Percentiles rank a stretch among this genome's conserved stretches.
phyloP scores from a whole-genome alignment of 2,797 vertebrate species.

The Picus viridis region DNA sequence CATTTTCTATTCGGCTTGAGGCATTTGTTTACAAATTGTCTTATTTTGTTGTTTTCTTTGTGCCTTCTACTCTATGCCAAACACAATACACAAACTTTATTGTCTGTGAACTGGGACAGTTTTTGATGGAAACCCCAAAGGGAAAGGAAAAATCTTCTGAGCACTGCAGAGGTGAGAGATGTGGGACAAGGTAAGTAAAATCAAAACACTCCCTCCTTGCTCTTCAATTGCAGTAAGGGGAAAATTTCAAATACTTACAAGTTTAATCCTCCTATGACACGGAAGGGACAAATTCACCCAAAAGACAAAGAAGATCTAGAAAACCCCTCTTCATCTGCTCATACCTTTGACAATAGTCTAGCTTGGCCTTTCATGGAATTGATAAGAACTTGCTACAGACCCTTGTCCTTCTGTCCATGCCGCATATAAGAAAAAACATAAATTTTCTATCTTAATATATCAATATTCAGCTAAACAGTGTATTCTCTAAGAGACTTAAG shows the following conservation, averaged over 20 bases:
- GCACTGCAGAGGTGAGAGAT: not conserved
- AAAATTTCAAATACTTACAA: not conserved
- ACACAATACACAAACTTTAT: not conserved
- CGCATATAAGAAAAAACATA: not conserved
- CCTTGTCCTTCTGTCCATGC: not conserved
- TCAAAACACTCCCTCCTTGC: not conserved
- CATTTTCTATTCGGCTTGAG: constrained; percentile 53
- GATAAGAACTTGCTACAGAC: not conserved
- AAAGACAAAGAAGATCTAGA: not conserved
- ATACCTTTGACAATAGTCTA: not conserved
- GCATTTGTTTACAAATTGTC: constrained; percentile 58
- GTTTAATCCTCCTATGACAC: not conserved
- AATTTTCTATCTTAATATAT: not conserved
- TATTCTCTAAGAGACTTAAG: not conserved
- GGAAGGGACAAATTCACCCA: not conserved
- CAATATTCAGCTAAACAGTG: not conserved
- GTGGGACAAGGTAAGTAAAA: not conserved
- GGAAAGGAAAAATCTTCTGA: not conserved
- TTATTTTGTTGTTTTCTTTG: constrained; percentile 57
- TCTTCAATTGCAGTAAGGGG: not conserved
- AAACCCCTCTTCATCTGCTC: not conserved
- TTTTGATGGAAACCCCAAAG: not conserved
- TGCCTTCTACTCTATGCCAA: constrained; percentile 24
- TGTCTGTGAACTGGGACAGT: not conserved
- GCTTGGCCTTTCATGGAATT: not conserved